A percentile compares a stretch with the other conserved stretches of the same genome.
Conservation (phyloP, 1,140 invertebrate species). For the Tachypleus tridentatus region DNA sequence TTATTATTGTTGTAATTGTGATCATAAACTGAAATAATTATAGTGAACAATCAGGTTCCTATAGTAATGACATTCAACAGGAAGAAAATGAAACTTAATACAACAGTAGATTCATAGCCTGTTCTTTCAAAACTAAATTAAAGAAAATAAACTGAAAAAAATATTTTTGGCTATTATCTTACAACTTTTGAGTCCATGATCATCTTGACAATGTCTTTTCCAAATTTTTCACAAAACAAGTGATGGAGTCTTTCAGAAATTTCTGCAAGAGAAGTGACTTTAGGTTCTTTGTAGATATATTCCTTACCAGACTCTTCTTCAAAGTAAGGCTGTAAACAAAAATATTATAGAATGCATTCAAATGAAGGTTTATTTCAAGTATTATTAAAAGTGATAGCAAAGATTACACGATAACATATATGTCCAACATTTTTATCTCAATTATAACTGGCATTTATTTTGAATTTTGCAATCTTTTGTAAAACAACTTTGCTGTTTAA, state of each 20-base stretch:
- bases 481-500: too few species aligned
- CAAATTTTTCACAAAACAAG: constrained; percentile 72
- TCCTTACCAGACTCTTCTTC: constrained; percentile 83
- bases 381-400: constrained; percentile 3
- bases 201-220: constrained; percentile 66
- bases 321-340: constrained; percentile 58
- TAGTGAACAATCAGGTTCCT: too few species aligned
- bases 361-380: not conserved
- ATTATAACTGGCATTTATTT: too few species aligned
- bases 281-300: constrained; percentile 92
- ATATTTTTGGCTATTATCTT: constrained; percentile 32
- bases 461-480: too few species aligned
- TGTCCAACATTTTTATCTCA: not conserved
- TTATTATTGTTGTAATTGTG: too few species aligned
- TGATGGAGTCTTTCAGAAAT: constrained; percentile 64
- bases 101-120: too few species aligned
- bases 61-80: too few species aligned
- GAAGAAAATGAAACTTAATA: too few species aligned
- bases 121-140: too few species aligned
- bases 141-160: too few species aligned
- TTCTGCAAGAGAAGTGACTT: constrained; percentile 82
- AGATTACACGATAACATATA: constrained; percentile 3
- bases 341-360: constrained; percentile 18
- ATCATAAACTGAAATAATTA: too few species aligned
- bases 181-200: constrained; percentile 68